Base-by-base conservation (phyloP, 2,888 invertebrate genomes). In the Caenorhabditis virilis region DNA sequence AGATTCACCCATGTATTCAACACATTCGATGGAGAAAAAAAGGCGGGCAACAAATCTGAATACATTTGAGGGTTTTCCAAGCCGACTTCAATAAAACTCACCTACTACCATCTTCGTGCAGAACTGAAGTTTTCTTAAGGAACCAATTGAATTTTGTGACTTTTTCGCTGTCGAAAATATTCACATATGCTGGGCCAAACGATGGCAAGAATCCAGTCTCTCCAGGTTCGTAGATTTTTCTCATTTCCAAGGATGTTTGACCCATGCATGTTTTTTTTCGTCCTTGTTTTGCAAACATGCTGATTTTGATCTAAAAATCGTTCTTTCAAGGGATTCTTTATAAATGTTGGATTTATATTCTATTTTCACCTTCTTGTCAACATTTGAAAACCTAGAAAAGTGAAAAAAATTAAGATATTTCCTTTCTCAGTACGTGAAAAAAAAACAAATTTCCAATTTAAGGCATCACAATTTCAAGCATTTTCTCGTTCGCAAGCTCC, bases 171-270 rank as follows among this genome's bases (percentile, higher is more conserved):
- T 78, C 79, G 55, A 74, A 79, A 36, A 79, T 70, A 39, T 73
- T 74, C 35, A 79, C 26, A 57, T 63, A 78, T 1, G 74, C 62
- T 4, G 78, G 79, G 30, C 79, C 79, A 33, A 74, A 79, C 1
- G 59, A 67, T 20, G 78, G 78, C 45, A 79, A 58, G 50, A 62
- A 78, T 33, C 78, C 78, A 15, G 63, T 59, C 7, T 76, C 76
- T 22, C 79, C 78, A 1, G 74, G 64, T 25, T 72, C 72, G 43
- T 77, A 77, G 26, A 79, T 65, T 23, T 53, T 50, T 39, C 61
- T 51, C 59, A 79, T 56, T 4, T 65, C 62, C 25, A 76, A 42
- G 2, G 53, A 50, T 5, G 73, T 63, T 46, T 60, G 55, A 22
- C 66, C 69, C 11, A 75, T 51, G 18, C 61, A 52, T 0, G 46